A percentile compares a stretch with the other conserved stretches of the same genome.
Evolutionary conservation across 1,140 invertebrate genomes (phyloP).

Genomic region (Sitophilus oryzae): DNA sequence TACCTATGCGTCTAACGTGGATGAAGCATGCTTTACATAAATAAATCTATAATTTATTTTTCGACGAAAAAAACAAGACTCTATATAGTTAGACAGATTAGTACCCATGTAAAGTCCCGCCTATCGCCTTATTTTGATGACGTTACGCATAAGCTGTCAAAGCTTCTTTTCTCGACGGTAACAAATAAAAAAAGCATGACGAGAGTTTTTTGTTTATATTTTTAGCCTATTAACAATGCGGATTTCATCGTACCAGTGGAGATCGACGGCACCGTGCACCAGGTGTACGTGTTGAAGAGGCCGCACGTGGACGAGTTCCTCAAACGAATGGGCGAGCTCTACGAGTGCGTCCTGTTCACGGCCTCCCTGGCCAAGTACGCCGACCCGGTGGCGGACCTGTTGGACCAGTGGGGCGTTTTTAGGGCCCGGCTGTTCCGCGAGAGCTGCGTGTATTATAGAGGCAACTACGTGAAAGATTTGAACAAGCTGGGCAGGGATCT

Average conservation of each 20-base stretch:
- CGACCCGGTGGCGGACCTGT: slow-evolving; percentile 96
- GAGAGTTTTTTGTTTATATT: slow-evolving; percentile 33
- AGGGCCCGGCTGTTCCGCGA: slow-evolving; percentile 95
- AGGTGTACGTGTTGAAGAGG: slow-evolving; percentile 98
- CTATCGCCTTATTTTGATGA: no score
- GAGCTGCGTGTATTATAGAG: slow-evolving; percentile 98
- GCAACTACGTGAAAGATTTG: slow-evolving; percentile 99
- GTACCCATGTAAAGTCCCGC: no score
- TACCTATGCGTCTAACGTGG: no score
- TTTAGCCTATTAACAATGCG: slow-evolving; percentile 97
- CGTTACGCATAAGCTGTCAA: no score
- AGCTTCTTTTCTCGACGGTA: no score
- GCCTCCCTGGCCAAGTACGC: slow-evolving; percentile 99
- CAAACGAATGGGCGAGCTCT: slow-evolving; percentile 94
- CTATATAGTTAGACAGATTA: no score
- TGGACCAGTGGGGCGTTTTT: slow-evolving; percentile 97
- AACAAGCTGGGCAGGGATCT: slow-evolving; percentile 95
- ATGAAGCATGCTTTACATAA: no score
- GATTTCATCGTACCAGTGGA: slow-evolving; percentile 99
- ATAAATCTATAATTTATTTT: no score
- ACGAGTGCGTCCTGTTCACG: slow-evolving; percentile 99
- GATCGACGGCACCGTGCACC: slow-evolving; percentile 98
- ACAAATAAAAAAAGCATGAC: background rate
- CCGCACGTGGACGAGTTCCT: slow-evolving; percentile 99
- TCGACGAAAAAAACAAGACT: no score